These are phyloP conservation scores for Sula dactylatra DNA, from an alignment of 2,113 vertebrate species.

Conservation along the genomic window DNA sequence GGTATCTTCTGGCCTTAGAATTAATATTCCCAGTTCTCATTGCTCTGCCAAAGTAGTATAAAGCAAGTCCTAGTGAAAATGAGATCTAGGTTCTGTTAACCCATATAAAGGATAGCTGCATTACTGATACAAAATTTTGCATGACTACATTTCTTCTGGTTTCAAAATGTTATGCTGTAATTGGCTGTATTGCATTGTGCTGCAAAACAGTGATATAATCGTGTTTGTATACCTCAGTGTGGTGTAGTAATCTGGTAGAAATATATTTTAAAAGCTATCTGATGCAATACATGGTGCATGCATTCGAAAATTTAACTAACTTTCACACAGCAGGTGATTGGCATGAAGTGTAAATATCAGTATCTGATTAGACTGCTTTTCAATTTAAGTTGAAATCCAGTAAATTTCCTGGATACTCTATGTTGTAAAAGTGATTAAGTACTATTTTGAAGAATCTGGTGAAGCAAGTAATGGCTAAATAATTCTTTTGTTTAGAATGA, in stretches of 20 bases:
- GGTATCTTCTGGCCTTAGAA: neutral
- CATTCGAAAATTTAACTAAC: neutral
- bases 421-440: neutral
- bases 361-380: neutral
- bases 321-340: neutral
- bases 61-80: neutral
- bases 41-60: neutral
- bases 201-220: neutral
- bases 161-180: neutral
- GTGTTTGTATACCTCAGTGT: neutral
- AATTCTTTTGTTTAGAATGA: neutral
- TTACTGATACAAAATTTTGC: neutral
- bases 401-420: neutral
- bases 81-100: neutral
- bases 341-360: neutral
- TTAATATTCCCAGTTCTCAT: neutral
- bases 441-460: neutral
- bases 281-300: neutral
- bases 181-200: neutral
- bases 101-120: neutral
- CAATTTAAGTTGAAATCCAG: neutral
- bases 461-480: neutral
- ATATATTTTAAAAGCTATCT: neutral
- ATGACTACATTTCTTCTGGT: neutral
- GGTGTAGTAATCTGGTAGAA: neutral